Conservation (phyloP, 2,797 vertebrate species). For the Amphiprion clarkii region DNA sequence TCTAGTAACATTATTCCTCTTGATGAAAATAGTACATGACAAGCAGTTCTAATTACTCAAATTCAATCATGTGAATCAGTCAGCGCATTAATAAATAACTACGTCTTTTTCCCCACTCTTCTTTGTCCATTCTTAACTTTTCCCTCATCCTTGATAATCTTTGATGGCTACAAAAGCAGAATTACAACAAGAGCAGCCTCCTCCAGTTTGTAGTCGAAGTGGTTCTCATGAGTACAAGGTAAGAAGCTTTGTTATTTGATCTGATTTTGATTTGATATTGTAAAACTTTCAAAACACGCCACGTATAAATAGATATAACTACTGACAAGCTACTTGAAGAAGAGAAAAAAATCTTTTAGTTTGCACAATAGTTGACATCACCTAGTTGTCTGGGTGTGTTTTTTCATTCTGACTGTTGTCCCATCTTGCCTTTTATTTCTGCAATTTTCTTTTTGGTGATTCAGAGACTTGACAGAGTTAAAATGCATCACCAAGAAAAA, state of each 20-base stretch:
- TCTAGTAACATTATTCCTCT: background rate
- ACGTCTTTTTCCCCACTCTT: background rate
- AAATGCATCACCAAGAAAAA: too few species aligned
- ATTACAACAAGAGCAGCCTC: slow-evolving; percentile 1
- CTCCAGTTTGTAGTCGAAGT: background rate
- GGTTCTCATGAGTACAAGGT: slow-evolving; percentile 22
- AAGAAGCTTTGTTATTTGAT: slow-evolving; percentile 6
- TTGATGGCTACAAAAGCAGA: slow-evolving; percentile 11
- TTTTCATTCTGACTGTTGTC: too few species aligned
- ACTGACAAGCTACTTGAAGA: too few species aligned
- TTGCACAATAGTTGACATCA: background rate
- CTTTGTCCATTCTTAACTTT: slow-evolving; percentile 1
- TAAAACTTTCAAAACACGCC: background rate
- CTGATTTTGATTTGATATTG: too few species aligned
- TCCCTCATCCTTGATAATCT: slow-evolving; percentile 15
- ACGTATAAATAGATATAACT: background rate
- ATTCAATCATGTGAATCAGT: slow-evolving; percentile 26
- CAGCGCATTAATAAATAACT: slow-evolving; percentile 19
- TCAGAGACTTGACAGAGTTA: too few species aligned
- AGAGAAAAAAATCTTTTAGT: background rate
- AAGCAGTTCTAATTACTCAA: slow-evolving; percentile 16
- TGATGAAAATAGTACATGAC: background rate
- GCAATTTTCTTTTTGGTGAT: too few species aligned
- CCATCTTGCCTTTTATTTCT: too few species aligned
- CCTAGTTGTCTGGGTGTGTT: background rate